Evolutionary conservation across 2,113 vertebrate species (phyloP).

Genomic region (Chloropsis hardwickii): DNA sequence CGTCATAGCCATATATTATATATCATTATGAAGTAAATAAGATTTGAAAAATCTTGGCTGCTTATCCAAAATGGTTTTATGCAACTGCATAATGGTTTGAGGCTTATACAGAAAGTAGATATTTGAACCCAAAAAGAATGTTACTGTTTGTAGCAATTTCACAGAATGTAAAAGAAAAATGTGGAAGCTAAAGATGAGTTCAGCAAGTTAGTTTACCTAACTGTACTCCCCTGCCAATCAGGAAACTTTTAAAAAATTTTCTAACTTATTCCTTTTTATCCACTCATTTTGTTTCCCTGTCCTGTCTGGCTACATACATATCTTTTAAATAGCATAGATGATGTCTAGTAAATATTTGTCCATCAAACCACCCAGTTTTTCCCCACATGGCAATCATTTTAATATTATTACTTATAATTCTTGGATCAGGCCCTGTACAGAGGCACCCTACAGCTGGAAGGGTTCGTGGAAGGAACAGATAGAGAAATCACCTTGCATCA

Average conservation of each 20-base stretch:
- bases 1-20: conserved; percentile 31
- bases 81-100: conserved; percentile 1
- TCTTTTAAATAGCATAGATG: not conserved
- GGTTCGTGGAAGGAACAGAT: not conserved
- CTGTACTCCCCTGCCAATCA: not conserved
- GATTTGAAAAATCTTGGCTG: conserved; percentile 22
- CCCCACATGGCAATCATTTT: not conserved
- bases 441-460: not conserved
- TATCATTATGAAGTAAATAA: conserved; percentile 19
- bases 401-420: not conserved
- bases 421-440: not conserved
- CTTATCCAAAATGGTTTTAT: conserved; percentile 41
- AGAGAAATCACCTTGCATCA: not conserved
- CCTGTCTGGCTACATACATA: not conserved
- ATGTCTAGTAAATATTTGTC: not conserved
- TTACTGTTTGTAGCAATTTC: not conserved
- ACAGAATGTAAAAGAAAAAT: not conserved
- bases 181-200: not conserved
- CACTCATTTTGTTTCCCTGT: not conserved
- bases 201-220: not conserved
- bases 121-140: not conserved
- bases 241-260: not conserved
- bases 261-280: not conserved
- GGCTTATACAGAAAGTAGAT: conserved; percentile 5
- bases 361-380: not conserved